Evolutionary conservation across 92 coral and sea anemone species (phyloP), one percentile per base, ranked within the genome.

Genomic region (Micromussa lordhowensis): DNA sequence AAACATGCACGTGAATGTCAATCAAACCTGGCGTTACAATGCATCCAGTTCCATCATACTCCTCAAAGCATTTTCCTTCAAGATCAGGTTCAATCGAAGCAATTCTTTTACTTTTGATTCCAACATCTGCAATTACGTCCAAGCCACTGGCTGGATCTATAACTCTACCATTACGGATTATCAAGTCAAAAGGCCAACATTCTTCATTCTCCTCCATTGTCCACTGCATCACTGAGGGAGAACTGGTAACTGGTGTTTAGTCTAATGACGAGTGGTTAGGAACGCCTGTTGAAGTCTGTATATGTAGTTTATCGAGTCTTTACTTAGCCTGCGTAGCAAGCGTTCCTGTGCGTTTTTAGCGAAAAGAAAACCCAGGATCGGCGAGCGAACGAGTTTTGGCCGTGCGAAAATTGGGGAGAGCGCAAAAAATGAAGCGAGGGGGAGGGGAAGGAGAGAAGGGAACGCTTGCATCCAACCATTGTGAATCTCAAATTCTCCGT

Each of bases 21-120:
- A 95, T 93, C 90, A 96, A 82, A 31, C 99, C 99, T 12, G 99
- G 96, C 13, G 94, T 90, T 58, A 96, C 96, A 5, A 94, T 73
- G 68, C 90, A 93, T 16, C 94, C 96, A 32, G 83, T 68, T 34
- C 98, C 98, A 90, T 96, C 96, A 82, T 89, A 95, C 76, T 84
- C 95, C 69, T 95, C 91, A 4, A 61, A 38, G 19, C 91, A 91
- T 34, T 76, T 81, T 29, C 80, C 78, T 82, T 85, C 76, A 44
- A 87, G 29, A 31, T 70, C 28, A 57, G 86, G 30, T 4, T 86
- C 95, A 85, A 96, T 93, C 19, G 36, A 75, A 32, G 75, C 53
- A 75, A 96, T 92, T 76, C 90, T 90, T 19, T 88, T 92, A 57
- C 81, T 85, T 29, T 36, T 79, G 19, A 96, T 89, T 77, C 91